Percentiles rank a stretch among this genome's conserved stretches.
These are phyloP conservation scores for Anas platyrhynchos DNA, from an alignment of 2,113 vertebrate species.

Conservation along the genomic window DNA sequence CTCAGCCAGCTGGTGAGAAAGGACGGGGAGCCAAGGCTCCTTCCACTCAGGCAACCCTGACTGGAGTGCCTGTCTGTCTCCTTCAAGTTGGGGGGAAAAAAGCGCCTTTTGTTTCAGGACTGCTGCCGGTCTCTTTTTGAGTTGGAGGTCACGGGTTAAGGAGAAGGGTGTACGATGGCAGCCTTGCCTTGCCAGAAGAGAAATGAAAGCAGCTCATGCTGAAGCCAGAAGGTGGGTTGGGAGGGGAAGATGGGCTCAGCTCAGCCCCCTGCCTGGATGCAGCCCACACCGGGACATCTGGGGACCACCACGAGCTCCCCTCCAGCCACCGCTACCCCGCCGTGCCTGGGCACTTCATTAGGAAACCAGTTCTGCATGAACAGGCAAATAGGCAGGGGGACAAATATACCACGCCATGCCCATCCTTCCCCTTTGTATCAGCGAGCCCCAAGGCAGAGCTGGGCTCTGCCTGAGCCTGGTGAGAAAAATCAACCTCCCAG, in stretches of 20 bases:
- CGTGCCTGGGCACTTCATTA: not conserved
- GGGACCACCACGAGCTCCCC: fast-evolving
- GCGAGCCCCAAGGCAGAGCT: not conserved
- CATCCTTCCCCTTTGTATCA: not conserved
- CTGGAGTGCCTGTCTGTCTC: not conserved
- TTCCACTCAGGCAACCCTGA: not conserved
- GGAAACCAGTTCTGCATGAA: not conserved
- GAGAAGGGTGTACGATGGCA: not conserved
- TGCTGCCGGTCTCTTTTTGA: not conserved
- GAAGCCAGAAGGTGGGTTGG: not conserved
- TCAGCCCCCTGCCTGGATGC: fast-evolving
- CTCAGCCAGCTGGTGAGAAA: not conserved
- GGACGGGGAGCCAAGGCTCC: not conserved
- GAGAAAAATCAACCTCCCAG: not conserved
- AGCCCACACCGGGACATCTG: fast-evolving
- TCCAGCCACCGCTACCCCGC: fast-evolving
- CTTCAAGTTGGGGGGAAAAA: not conserved
- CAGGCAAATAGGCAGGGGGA: not conserved
- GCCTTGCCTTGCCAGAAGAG: not conserved
- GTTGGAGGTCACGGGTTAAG: not conserved
- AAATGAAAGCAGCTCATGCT: not conserved
- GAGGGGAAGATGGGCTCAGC: not conserved
- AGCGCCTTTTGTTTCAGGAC: not conserved
- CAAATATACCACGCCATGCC: not conserved
- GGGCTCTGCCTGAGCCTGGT: not conserved